Percentiles rank a stretch among this genome's conserved stretches.
Evolutionary conservation across 2,797 vertebrate species (phyloP).

Genomic region (Acropternis orthonyx): DNA sequence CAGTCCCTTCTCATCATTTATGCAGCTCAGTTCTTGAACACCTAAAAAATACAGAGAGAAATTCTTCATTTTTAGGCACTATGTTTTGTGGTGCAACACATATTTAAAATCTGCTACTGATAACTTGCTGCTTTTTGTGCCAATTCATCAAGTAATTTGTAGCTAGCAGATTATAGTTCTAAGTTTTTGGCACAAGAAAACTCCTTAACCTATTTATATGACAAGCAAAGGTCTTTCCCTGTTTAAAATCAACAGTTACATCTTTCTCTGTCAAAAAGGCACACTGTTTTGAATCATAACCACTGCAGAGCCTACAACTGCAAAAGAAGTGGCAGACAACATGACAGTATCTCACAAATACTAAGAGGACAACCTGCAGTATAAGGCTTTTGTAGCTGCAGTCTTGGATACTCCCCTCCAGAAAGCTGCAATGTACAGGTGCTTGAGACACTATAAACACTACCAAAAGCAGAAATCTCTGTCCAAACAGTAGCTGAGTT

Average conservation of each 20-base stretch:
- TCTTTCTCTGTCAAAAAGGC: neutral
- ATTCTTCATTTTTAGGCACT: neutral
- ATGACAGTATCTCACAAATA: neutral
- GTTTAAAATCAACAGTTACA: neutral
- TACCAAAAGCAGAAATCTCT: neutral
- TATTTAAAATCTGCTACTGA: neutral
- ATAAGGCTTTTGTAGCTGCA: neutral
- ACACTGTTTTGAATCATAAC: neutral
- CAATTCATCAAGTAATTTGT: neutral
- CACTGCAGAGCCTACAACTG: neutral
- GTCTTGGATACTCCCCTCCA: neutral
- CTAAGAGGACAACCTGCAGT: neutral
- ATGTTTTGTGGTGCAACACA: neutral
- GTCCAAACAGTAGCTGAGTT: neutral
- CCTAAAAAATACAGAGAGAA: neutral
- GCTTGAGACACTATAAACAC: neutral
- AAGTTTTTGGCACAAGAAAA: neutral
- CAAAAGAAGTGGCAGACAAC: neutral
- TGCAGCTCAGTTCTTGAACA: neutral
- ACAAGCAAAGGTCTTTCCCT: accelerated
- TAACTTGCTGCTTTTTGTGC: neutral
- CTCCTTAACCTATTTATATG: neutral
- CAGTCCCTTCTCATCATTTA: neutral
- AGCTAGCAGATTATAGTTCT: neutral
- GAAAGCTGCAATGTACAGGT: neutral